These are phyloP conservation scores for Drosophila nr. perissopoda DNA, from an alignment of 2,888 invertebrate species.

Conservation along the genomic window DNA sequence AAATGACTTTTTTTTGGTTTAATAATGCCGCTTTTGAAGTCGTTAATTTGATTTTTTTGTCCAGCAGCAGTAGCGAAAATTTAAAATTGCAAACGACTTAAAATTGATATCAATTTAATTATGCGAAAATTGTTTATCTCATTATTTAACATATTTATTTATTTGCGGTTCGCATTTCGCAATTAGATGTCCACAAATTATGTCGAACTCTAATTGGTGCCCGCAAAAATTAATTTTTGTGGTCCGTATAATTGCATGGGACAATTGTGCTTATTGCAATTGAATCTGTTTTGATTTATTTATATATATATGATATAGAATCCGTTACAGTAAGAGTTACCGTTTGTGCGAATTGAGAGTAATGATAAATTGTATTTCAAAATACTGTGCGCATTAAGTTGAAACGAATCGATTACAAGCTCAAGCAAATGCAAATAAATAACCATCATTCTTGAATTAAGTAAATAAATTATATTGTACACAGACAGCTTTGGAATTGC, in stretches of 20 bases:
- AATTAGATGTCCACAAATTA: slow-evolving; percentile 40
- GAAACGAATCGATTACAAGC: neutral
- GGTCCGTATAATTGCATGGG: slow-evolving; percentile 7
- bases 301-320: neutral
- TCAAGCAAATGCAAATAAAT: neutral
- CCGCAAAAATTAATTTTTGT: slow-evolving; percentile 45
- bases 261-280: neutral
- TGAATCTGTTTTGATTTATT: neutral
- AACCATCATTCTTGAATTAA: neutral
- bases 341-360: neutral
- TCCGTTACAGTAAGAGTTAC: neutral
- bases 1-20: slow-evolving; percentile 51
- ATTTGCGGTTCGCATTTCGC: slow-evolving; percentile 45
- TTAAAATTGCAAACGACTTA: slow-evolving; percentile 35
- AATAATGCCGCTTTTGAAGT: slow-evolving; percentile 69
- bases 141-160: slow-evolving; percentile 54
- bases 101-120: slow-evolving; percentile 58
- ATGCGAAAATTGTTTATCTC: slow-evolving; percentile 8
- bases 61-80: slow-evolving; percentile 11
- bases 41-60: slow-evolving; percentile 9
- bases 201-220: slow-evolving; percentile 52
- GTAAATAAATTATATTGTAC: neutral
- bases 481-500: neutral
- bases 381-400: neutral
- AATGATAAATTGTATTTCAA: neutral